These are phyloP conservation scores for Urocolius indicus DNA, from an alignment of 2,113 vertebrate genomes.

Conservation along the genomic window DNA sequence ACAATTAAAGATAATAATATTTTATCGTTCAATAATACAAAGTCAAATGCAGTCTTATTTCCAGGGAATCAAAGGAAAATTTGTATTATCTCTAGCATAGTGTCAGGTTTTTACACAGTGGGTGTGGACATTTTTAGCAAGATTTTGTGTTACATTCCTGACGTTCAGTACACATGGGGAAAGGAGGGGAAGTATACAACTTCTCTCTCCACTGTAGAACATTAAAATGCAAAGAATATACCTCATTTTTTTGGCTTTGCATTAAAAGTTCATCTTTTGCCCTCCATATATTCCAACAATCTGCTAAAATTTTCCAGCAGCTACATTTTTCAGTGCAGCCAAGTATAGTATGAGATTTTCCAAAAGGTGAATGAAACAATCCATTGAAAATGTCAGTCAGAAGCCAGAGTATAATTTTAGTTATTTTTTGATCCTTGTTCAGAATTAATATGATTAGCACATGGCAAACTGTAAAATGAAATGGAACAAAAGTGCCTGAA, in stretches of 20 bases:
- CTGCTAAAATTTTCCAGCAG: conserved; percentile 42
- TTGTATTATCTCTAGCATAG: neutral
- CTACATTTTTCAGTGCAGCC: neutral
- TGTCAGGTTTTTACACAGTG: neutral
- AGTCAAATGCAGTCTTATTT: neutral
- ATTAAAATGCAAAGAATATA: neutral
- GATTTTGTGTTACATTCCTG: neutral
- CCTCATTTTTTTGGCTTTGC: neutral
- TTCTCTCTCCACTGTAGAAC: neutral
- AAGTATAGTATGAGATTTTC: conserved; percentile 24
- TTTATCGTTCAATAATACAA: neutral
- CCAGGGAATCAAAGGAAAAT: neutral
- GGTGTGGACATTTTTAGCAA: neutral
- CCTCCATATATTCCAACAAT: neutral
- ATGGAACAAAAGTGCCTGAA: conserved; percentile 66
- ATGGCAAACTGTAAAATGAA: conserved; percentile 59
- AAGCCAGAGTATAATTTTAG: conserved; percentile 56
- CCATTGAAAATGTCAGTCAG: conserved; percentile 59
- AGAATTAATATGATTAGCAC: conserved; percentile 53
- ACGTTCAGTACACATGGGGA: neutral
- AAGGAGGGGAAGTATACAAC: neutral
- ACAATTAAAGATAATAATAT: neutral
- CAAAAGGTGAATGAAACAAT: conserved; percentile 61
- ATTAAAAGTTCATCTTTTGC: neutral
- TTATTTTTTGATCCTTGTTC: conserved; percentile 49